These are phyloP conservation scores for Rhineura floridana DNA, from an alignment of 2,113 vertebrate species.

Conservation along the genomic window DNA sequence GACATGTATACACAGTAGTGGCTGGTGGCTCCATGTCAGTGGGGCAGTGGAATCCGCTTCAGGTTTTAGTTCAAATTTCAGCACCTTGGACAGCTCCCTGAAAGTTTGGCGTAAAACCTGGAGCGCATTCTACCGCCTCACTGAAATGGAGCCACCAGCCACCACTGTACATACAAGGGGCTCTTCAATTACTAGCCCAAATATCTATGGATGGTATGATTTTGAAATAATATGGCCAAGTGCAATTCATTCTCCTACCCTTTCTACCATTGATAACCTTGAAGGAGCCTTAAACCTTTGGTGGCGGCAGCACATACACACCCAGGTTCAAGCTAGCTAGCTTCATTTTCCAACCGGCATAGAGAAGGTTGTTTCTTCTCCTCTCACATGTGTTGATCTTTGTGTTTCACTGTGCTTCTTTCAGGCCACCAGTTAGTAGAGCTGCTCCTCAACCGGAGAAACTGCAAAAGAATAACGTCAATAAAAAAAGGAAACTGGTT, in stretches of 20 bases:
- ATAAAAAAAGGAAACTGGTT: constrained; percentile 92
- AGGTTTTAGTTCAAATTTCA: no score
- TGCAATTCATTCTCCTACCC: not conserved
- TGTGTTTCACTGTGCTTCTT: constrained; percentile 42
- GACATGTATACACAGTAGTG: no score
- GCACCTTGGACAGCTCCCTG: no score
- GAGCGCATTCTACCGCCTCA: no score
- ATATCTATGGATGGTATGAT: not conserved
- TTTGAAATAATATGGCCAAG: not conserved
- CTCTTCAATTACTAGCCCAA: not conserved
- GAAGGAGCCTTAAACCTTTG: not conserved
- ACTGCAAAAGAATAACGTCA: constrained; percentile 91
- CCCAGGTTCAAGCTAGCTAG: not conserved
- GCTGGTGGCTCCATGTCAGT: no score
- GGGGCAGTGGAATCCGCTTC: no score
- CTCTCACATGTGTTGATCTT: not conserved
- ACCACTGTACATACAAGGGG: no score
- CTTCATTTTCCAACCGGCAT: not conserved
- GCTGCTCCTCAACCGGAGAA: constrained; percentile 94
- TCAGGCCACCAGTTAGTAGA: constrained; percentile 92
- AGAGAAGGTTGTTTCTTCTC: not conserved
- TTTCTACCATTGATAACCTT: not conserved
- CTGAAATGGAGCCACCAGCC: no score
- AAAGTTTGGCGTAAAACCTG: no score
- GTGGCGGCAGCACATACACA: not conserved